Evolutionary conservation across 2,888 invertebrate species (phyloP).

Genomic region (Augochlorella aurata): DNA sequence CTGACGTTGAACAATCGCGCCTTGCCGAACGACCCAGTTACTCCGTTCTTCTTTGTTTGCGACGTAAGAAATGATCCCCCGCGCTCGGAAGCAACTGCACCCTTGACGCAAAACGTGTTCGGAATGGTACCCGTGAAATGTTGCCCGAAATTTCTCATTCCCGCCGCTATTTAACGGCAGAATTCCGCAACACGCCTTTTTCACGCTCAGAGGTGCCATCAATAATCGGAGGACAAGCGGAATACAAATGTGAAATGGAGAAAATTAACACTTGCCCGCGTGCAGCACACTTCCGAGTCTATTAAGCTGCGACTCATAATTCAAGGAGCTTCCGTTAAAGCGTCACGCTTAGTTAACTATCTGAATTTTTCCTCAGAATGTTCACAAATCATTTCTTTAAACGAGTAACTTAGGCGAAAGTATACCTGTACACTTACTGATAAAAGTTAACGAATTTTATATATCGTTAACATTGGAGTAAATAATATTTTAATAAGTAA

Average conservation of each 20-base stretch:
- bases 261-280: constrained; percentile 12
- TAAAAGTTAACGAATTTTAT: too few species aligned
- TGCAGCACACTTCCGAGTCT: neutral
- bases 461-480: too few species aligned
- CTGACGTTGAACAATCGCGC: constrained; percentile 56
- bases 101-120: constrained; percentile 47
- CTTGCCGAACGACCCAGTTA: constrained; percentile 52
- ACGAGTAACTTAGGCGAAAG: neutral
- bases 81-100: constrained; percentile 41
- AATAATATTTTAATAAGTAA: too few species aligned
- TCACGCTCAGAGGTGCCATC: constrained; percentile 30
- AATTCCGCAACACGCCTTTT: constrained; percentile 16
- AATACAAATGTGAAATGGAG: constrained; percentile 41
- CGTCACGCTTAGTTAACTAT: neutral
- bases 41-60: constrained; percentile 51
- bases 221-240: constrained; percentile 41
- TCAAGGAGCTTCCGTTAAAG: neutral
- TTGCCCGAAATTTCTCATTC: constrained; percentile 59
- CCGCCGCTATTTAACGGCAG: constrained; percentile 44
- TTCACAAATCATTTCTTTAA: neutral
- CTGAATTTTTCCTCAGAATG: neutral
- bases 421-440: neutral
- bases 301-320: neutral
- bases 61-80: constrained; percentile 54
- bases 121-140: constrained; percentile 54